Base-by-base conservation (phyloP, 2,888 invertebrate genomes). In the Apodemia mormo region DNA sequence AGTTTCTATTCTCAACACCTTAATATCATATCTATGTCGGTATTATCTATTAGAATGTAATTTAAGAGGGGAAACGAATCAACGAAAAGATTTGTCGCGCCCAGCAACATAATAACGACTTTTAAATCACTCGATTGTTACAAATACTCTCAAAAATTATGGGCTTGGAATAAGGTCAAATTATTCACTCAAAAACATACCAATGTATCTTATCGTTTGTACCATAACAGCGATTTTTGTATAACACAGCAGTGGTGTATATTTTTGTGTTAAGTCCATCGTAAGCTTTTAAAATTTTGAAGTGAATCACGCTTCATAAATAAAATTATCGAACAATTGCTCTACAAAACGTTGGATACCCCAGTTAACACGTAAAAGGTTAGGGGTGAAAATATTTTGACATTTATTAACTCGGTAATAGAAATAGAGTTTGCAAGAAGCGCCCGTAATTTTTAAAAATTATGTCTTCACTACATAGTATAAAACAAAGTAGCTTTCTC, bases 371-470 rank as follows among this genome's bases (percentile, higher is more conserved):
- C 82, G 77, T 85, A 85, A 84, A 85, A 79, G 78, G 79, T 69
- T 80, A 82, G 86, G 89, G 87, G 81, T 80, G 80, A 86, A 73
- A 90, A 90, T 92, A 88, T 92, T 92, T 84, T 90, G 92, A 91
- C 92, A 85, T 84, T 87, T 84, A 85, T 76, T 76, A 70, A 71
- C 70, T 75, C 66, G 69, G 70, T 70, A 74, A 75, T 58, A 33
- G 58, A 58, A 58, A 30, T 58, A 58, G 30, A 58, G 56, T 33
- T 58, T 58, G 58, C 58, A 58, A 58, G 58, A 58, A 29, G 30
- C 2, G 58, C 12, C 14, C 12, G 3, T 2, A 49, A 12, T 49
- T 49, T 49, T 2, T 8, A 1, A 7, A 40, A 40, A 7, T 40
- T 7, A 8, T 5, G 40, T 1, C 40, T 40, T 37, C n/a, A n/a